Percentiles rank a stretch among this genome's conserved stretches.
These are phyloP conservation scores for Zygaena filipendulae DNA, from an alignment of 2,888 invertebrate genomes.

Conservation along the genomic window DNA sequence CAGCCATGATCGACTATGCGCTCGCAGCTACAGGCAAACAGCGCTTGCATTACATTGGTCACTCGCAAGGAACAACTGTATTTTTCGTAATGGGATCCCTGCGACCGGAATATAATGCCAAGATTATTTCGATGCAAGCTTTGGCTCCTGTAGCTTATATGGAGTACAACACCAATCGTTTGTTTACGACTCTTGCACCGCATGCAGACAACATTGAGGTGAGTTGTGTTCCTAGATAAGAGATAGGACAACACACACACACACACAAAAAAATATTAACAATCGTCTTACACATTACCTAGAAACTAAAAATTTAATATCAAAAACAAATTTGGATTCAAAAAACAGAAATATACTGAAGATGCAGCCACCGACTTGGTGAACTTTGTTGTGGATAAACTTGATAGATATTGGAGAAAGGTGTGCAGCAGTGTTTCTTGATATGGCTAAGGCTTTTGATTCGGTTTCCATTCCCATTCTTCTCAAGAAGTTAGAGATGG, in stretches of 20 bases:
- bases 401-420: too few relatives aligned
- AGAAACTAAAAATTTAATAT: too few relatives aligned
- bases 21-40: slow-evolving; percentile 63
- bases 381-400: too few relatives aligned
- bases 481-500: too few relatives aligned
- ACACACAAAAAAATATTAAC: too few relatives aligned
- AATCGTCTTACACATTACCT: too few relatives aligned
- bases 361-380: too few relatives aligned
- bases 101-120: slow-evolving; percentile 73
- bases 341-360: too few relatives aligned
- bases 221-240: slow-evolving; percentile 13
- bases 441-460: too few relatives aligned
- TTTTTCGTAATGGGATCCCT: slow-evolving; percentile 75
- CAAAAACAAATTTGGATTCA: too few relatives aligned
- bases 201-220: slow-evolving; percentile 50
- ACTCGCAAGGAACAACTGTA: slow-evolving; percentile 76
- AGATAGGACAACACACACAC: not conserved
- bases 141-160: slow-evolving; percentile 77
- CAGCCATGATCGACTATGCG: slow-evolving; percentile 83
- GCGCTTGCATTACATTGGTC: slow-evolving; percentile 80
- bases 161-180: slow-evolving; percentile 59
- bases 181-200: slow-evolving; percentile 49
- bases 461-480: too few relatives aligned
- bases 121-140: slow-evolving; percentile 73
- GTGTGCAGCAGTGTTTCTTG: too few relatives aligned